Percentiles rank a stretch among this genome's conserved stretches.
Evolutionary conservation across 2,113 vertebrate species (phyloP).

Genomic region (Poecile atricapillus): DNA sequence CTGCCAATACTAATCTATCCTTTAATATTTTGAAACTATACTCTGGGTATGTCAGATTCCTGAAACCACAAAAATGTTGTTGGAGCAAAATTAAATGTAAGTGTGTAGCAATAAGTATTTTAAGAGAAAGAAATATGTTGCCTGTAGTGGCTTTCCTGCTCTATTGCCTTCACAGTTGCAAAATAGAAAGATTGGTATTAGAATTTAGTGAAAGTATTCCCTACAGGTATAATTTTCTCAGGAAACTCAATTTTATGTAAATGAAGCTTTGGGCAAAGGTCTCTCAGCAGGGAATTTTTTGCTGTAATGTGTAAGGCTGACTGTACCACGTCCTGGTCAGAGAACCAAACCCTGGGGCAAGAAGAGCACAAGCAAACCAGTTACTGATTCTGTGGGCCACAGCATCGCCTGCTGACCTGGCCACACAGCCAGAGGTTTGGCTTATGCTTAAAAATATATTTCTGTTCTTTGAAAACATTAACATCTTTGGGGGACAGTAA

Average conservation of each 20-base stretch:
- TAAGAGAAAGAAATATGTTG: not conserved
- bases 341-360: not conserved
- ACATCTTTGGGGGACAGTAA: not conserved
- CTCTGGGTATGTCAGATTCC: constrained; percentile 18
- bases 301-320: not conserved
- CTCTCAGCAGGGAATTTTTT: not conserved
- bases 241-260: not conserved
- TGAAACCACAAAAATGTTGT: constrained; percentile 30
- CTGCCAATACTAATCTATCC: constrained; percentile 34
- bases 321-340: fast-evolving
- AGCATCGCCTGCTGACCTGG: not conserved
- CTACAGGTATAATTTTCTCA: not conserved
- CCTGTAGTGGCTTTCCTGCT: not conserved
- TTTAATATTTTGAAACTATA: constrained; percentile 1
- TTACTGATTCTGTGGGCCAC: not conserved
- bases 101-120: not conserved
- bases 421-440: not conserved
- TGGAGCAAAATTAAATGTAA: not conserved
- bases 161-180: not conserved
- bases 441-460: not conserved
- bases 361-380: not conserved
- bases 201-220: not conserved
- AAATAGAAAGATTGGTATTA: not conserved
- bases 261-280: not conserved
- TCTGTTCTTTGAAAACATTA: not conserved